Base-by-base conservation (phyloP, 2,888 invertebrate genomes). In the Brenthis hecate region DNA sequence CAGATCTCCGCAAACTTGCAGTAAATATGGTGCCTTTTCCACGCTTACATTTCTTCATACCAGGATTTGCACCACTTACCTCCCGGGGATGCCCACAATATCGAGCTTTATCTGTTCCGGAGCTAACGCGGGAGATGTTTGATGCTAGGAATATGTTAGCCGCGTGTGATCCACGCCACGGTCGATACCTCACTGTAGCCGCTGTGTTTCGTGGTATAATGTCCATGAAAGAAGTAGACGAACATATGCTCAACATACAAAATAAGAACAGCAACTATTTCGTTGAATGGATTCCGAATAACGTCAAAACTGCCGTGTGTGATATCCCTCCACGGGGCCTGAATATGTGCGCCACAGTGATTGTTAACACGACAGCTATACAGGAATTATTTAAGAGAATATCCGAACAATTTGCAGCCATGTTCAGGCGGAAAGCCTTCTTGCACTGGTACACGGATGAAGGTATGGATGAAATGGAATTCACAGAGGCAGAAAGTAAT, bases 371-470 rank as follows among this genome's bases (percentile, higher is more conserved):
- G 53, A 98, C 98, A 75, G 97, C 97, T 83, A 98, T 98, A 87
- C 97, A 97, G 85, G 98, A 98, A 89, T 90, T 98, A 81, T 98
- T 98, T 94, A 97, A 97, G 89, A 94, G 97, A 78, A 97, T 97
- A 83, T 96, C 96, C 13, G 97, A 98, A 84, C 97, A 98, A 88
- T 98, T 97, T 89, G 96, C 97, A 36, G 98, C 98, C 83, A 98
- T 98, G 98, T 98, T 98, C 95, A 95, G 98, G 83, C 95, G 98
- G 79, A 98, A 97, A 90, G 98, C 98, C 86, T 98, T 98, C 95
- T 94, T 98, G 83, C 98, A 98, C 94, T 98, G 98, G 98, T 98
- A 97, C 93, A 97, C 97, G 63, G 97, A 97, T 94, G 98, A 85
- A 96, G 96, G 93, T 94, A 96, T 92, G 96, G 96, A 96, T 95